These are phyloP conservation scores for Pyralis farinalis DNA, from an alignment of 2,888 invertebrate genomes.

Conservation along the genomic window DNA sequence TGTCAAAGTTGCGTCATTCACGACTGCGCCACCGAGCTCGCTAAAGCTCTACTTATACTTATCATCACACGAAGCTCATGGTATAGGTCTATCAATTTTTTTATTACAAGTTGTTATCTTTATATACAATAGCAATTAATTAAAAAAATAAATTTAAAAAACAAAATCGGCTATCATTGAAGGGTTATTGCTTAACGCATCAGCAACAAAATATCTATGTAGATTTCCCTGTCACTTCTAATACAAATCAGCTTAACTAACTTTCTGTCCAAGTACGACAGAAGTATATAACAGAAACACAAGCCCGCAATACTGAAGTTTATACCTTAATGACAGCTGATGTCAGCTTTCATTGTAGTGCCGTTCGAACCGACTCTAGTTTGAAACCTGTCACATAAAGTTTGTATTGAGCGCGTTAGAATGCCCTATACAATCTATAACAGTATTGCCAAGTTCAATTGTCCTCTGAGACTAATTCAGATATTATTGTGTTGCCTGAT, in stretches of 20 bases:
- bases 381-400: conserved; percentile 43
- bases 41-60: too few species aligned
- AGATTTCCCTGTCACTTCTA: neutral
- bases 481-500: conserved; percentile 46
- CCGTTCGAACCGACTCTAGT: conserved; percentile 27
- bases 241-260: neutral
- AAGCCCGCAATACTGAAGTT: conserved; percentile 9
- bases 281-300: conserved; percentile 7
- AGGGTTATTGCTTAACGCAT: too few species aligned
- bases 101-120: too few species aligned
- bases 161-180: too few species aligned
- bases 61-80: too few species aligned
- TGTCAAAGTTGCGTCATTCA: too few species aligned
- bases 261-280: conserved; percentile 1
- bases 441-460: conserved; percentile 22
- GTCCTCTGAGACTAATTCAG: conserved; percentile 30
- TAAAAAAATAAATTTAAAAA: too few species aligned
- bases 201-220: neutral
- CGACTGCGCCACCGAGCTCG: too few species aligned
- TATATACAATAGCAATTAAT: too few species aligned
- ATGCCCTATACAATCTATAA: conserved; percentile 31
- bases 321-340: conserved; percentile 29
- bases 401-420: conserved; percentile 36
- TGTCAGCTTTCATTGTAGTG: conserved; percentile 30
- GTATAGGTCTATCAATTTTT: too few species aligned